These are phyloP conservation scores for Puntigrus tetrazona DNA, from an alignment of 2,113 vertebrate species.

Conservation along the genomic window DNA sequence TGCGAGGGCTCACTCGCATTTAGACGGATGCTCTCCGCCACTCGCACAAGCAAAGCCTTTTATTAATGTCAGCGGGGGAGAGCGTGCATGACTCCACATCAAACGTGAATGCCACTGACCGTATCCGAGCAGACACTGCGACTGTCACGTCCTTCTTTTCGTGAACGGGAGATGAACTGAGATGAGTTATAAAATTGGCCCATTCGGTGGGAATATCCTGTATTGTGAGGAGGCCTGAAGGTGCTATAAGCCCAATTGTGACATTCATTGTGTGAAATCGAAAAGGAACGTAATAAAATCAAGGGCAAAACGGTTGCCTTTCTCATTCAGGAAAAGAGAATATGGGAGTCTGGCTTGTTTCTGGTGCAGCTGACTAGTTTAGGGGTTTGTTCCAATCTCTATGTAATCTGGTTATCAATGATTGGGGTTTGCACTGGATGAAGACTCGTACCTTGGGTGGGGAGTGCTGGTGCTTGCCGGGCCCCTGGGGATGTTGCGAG, in stretches of 20 bases:
- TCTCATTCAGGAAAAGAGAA: neutral
- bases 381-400: neutral
- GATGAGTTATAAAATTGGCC: neutral
- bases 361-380: neutral
- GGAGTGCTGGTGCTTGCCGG: conserved; percentile 87
- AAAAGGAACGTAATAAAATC: neutral
- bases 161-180: neutral
- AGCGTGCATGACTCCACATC: conserved; percentile 9
- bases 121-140: neutral
- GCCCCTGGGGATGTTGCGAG: conserved; percentile 79
- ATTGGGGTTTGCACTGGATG: neutral
- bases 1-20: neutral
- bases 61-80: conserved; percentile 32
- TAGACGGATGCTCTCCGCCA: conserved; percentile 21
- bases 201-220: neutral
- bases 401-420: neutral
- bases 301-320: neutral
- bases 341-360: neutral
- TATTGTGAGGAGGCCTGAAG: neutral
- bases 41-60: conserved; percentile 9
- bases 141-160: neutral
- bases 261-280: neutral
- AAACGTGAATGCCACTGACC: neutral
- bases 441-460: conserved; percentile 87
- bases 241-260: neutral